Evolutionary conservation across 2,888 invertebrate genomes (phyloP), one percentile per base, ranked within the genome.

Genomic region (Xanthorhoe spadicearia): DNA sequence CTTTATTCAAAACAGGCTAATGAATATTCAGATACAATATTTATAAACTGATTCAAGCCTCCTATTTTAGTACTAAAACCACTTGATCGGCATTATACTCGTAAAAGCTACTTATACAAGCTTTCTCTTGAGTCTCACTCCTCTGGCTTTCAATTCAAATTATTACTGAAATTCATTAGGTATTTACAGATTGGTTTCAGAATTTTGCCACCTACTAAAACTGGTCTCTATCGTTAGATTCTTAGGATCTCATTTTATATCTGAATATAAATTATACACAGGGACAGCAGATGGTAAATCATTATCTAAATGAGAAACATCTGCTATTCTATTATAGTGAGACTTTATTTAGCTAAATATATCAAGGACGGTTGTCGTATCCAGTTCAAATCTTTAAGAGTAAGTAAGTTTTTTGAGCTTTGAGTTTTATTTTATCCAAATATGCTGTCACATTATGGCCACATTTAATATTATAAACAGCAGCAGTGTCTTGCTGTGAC

Each of bases 401-500:
- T 38, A 48, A 15, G 13, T 48, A 13, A 15, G 2, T 4, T 15
- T 10, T 15, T 13, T 43, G 38, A 43, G 1, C 2, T 43, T 43
- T 17, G 48, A 15, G 46, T 15, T 10, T 48, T 50, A 19, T 32
- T 32, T 53, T 32, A 17, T 35, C 53, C 32, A 50, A 19, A 18
- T 58, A 38, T 38, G 18, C n/a, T 50, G 50, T 50, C 58, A 50
- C 38, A 50, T n/a, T 35, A 18, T 38, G 68, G 67, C 74, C 48
- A 43, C 17, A 48, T 48, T 48, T 65, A 68, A 74, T 78, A 80
- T 82, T 79, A 75, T 79, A 82, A 77, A 73, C 81, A 80, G 81
- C 77, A 80, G 28, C 8, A 81, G 78, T 61, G 52, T 74, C 74
- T 82, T 79, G 82, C 81, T 79, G 74, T 77, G 79, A 72, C 71